Evolutionary conservation across 2,797 vertebrate species (phyloP), one percentile per base, ranked within the genome.

Genomic region (Anguilla marmorata): DNA sequence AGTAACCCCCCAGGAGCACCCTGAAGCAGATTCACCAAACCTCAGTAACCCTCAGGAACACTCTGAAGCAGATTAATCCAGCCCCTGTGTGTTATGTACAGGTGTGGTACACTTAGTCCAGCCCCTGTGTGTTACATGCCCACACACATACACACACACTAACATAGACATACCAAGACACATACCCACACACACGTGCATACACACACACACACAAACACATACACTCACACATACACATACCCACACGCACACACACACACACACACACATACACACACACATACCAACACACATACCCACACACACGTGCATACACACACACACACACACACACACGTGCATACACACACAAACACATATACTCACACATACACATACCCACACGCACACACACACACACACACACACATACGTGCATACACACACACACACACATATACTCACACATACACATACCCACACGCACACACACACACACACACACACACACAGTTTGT

Each of bases 31-130:
- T 0, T 37, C 37, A 37, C 37, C 2, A 2, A 37, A 2, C 37
- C 37, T 37, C 37, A 37, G 37, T 37, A 37, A 37, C 37, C 37
- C 37, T 2, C 37, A 37, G 37, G 37, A 37, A 2, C 37, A 37
- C 37, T 37, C 37, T 37, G 37, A 37, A 37, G 37, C 37, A 37
- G 37, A 83, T 41, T 41, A 41, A 41, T 41, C 37, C 54, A 2
- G 54, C 9, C 14, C 14, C 16, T 27, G 48, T 93, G 92, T 90
- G 91, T 89, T 89, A 92, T 93, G 93, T 14, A 24, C 91, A 92
- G 93, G 21, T 94, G 92, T 92, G 89, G 89, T 60, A 16, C 58
- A 19, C 37, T 0, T 41, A 37, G 0, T 41, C 2, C 37, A 41
- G 37, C 37, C 37, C 37, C 2, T 41, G 52, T 41, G 37, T 41